These are phyloP conservation scores for Poecilia wingei DNA, from an alignment of 2,797 vertebrate genomes.

Conservation along the genomic window DNA sequence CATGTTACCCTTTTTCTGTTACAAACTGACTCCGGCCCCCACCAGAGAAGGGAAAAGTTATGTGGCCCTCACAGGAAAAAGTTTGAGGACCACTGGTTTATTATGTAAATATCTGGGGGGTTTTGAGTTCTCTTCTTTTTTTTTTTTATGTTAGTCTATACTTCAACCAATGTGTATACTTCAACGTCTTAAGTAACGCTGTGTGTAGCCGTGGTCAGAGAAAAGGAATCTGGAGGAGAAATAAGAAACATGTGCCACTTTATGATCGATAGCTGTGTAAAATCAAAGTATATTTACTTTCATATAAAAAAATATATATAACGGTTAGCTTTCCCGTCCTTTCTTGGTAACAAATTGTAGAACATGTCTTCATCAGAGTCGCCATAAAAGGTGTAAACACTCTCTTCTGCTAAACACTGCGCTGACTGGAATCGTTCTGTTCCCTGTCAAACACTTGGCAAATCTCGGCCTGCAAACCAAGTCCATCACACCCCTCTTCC, in stretches of 20 bases:
- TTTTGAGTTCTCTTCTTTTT: no score
- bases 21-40: no score
- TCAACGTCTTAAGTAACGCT: background rate
- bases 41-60: no score
- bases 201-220: background rate
- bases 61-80: no score
- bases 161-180: background rate
- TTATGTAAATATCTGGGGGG: no score
- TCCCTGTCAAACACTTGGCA: background rate
- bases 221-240: background rate
- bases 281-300: background rate
- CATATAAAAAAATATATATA: background rate
- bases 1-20: no score
- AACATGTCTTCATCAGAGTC: background rate
- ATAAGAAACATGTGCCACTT: background rate
- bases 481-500: background rate
- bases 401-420: background rate
- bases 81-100: no score
- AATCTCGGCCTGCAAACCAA: background rate
- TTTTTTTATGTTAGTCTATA: background rate
- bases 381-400: background rate
- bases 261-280: background rate
- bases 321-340: background rate
- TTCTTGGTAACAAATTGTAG: background rate
- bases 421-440: background rate